phyloP scores from a whole-genome alignment of 2,888 invertebrate genomes.

The Thumatha senex region DNA sequence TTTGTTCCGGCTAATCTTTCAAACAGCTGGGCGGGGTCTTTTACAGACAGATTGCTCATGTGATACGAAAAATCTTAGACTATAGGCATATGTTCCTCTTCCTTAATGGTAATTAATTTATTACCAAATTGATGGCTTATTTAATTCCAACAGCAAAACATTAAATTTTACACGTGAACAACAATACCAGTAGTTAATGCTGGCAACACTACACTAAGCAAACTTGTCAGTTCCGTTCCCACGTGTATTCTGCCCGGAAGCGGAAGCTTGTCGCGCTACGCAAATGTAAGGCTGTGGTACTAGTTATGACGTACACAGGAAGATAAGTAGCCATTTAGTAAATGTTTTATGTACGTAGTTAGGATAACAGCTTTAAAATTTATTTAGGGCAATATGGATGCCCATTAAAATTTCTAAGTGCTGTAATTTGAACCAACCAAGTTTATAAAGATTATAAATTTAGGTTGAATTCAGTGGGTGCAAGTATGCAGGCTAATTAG shows the following conservation, averaged over 20 bases:
- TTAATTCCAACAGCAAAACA: constrained; percentile 12
- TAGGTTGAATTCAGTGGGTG: too few species aligned
- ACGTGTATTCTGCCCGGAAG: constrained; percentile 42
- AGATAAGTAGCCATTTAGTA: constrained; percentile 30
- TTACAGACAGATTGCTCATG: too few species aligned
- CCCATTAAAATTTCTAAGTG: neutral
- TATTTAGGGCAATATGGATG: neutral
- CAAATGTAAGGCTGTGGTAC: constrained; percentile 17
- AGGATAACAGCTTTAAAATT: constrained; percentile 4
- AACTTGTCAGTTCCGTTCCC: constrained; percentile 54
- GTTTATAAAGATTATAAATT: neutral
- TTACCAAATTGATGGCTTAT: constrained; percentile 14
- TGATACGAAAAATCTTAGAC: too few species aligned
- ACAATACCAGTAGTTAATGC: constrained; percentile 44
- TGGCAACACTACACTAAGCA: constrained; percentile 45
- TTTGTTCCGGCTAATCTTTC: too few species aligned
- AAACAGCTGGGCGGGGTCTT: too few species aligned
- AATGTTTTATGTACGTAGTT: constrained; percentile 18
- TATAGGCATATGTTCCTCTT: too few species aligned
- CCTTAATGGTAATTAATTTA: too few species aligned
- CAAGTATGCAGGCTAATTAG: too few species aligned
- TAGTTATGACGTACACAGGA: constrained; percentile 7
- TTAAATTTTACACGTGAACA: constrained; percentile 23
- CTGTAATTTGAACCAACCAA: neutral
- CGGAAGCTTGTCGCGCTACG: constrained; percentile 41